Base-by-base conservation (phyloP, 92 coral and sea anemone species). In the Epizoanthus illoricatus region DNA sequence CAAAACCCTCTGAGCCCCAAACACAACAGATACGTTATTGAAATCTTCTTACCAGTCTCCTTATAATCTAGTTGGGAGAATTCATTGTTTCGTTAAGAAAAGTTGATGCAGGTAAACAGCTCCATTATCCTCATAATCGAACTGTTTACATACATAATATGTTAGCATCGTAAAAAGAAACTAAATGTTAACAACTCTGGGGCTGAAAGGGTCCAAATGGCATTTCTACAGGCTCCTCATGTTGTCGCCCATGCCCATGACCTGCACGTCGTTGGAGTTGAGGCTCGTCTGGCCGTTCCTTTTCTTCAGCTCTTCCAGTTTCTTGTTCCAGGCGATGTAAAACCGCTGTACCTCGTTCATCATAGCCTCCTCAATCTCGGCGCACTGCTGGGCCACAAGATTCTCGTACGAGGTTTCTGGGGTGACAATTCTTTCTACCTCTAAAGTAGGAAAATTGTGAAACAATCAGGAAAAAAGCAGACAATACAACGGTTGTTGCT, bases 291-390 rank as follows among this genome's bases (percentile, higher is more conserved):
- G 95, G 60, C 92, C 89, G 91, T 95, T 95, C 28, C 91, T 71
- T 11, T 87, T 83, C 54, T 90, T 94, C 42, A 97, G 89, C 16
- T 93, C 98, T 70, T 97, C 99, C 84, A 97, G 94, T 70, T 97
- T 97, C 90, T 97, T 93, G 86, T 93, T 97, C 99, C 99, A 97
- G 69, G 97, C 89, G 82, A 91, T 84, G 91, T 91, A 94, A 84
- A 97, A 97, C 49, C 98, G 88, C 56, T 97, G 98, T 2, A 97
- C 99, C 65, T 97, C 99, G 75, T 92, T 91, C 92, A 88, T 92
- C 99, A 97, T 97, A 9, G 95, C 93, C 57, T 97, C 99, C 65
- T 97, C 99, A 39, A 97, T 97, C 88, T 97, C 98, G 2, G 91
- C 92, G 55, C 99, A 88, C 87, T 97, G 99, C 64, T 91, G 94